Evolutionary conservation across 2,113 vertebrate species (phyloP).

Genomic region (Narcine bancroftii): DNA sequence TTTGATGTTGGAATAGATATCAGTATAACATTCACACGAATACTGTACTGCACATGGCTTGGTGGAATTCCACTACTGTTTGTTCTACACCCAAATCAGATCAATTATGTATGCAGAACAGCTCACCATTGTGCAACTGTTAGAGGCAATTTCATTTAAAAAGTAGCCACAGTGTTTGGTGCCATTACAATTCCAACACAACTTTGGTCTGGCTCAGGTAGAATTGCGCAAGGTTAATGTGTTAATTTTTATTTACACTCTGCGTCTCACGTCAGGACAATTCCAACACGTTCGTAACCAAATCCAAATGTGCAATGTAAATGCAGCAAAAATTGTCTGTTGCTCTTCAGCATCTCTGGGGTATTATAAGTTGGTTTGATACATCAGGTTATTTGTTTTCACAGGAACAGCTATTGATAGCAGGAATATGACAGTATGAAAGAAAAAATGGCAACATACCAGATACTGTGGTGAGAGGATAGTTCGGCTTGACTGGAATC

Average conservation of each 20-base stretch:
- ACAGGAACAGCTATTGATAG: background rate
- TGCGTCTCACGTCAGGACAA: background rate
- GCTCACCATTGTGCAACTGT: background rate
- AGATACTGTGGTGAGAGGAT: background rate
- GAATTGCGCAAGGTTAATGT: background rate
- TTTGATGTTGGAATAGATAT: background rate
- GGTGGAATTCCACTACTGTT: background rate
- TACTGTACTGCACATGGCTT: background rate
- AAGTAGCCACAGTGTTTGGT: background rate
- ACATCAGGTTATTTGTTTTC: background rate
- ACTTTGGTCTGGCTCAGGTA: background rate
- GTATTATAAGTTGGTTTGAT: background rate
- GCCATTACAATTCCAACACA: background rate
- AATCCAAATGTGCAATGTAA: background rate
- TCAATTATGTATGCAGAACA: background rate
- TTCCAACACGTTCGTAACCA: background rate
- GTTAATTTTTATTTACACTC: background rate
- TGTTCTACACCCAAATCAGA: background rate
- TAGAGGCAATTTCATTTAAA: background rate
- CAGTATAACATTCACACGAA: background rate
- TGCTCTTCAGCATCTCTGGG: background rate
- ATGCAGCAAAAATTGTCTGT: background rate
- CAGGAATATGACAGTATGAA: background rate
- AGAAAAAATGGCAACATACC: background rate
- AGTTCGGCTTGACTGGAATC: background rate